A percentile compares a stretch with the other conserved stretches of the same genome.
Conservation (phyloP, 2,888 invertebrate genomes). For the Pinctada fucata region DNA sequence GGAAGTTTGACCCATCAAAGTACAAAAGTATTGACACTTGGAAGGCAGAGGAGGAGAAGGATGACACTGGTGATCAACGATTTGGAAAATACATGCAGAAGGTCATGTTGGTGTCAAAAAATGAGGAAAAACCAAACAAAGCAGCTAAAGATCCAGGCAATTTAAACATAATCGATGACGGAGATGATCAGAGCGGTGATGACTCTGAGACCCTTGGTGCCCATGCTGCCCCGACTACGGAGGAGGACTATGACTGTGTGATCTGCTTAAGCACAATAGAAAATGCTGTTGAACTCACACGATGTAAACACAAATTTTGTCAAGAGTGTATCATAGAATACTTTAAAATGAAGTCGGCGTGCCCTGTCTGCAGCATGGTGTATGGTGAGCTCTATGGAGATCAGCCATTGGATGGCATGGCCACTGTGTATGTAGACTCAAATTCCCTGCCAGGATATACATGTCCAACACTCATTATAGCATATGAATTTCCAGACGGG, state of each 20-base stretch:
- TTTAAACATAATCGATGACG: neutral
- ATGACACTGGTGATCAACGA: neutral
- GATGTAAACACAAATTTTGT: constrained; percentile 66
- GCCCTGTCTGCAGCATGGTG: constrained; percentile 27
- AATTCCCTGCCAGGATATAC: constrained; percentile 16
- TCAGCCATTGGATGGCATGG: constrained; percentile 21
- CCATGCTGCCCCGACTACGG: neutral
- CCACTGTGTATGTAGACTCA: neutral
- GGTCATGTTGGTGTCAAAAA: neutral
- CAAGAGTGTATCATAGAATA: constrained; percentile 59
- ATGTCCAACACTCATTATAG: constrained; percentile 18
- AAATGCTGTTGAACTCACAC: constrained; percentile 47
- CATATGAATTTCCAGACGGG: constrained; percentile 28
- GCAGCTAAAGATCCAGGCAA: neutral
- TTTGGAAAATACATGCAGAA: neutral
- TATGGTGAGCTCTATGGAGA: constrained; percentile 27
- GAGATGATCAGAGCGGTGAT: neutral
- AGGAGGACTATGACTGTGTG: constrained; percentile 39
- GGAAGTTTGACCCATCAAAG: neutral
- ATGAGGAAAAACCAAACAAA: neutral
- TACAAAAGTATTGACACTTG: constrained; percentile 6
- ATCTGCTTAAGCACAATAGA: constrained; percentile 54
- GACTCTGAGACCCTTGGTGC: neutral
- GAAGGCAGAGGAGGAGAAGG: neutral
- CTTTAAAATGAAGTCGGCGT: constrained; percentile 56